Evolutionary conservation across 1,140 invertebrate species (phyloP).

Genomic region (Drosophila oshimai): DNA sequence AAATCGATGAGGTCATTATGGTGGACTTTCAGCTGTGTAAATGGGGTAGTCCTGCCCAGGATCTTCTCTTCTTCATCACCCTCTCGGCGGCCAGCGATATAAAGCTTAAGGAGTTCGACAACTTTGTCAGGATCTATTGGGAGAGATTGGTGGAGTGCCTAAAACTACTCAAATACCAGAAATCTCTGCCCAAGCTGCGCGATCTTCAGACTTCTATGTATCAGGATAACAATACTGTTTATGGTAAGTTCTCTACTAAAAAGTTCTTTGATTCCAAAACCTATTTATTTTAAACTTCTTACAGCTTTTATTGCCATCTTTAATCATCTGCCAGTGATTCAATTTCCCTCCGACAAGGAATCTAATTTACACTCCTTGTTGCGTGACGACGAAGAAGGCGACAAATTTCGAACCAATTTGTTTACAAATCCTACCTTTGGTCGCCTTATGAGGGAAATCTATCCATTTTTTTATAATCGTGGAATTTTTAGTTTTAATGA

Average conservation of each 20-base stretch:
- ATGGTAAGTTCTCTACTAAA: constrained; percentile 15
- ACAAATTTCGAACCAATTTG: constrained; percentile 16
- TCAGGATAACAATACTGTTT: constrained; percentile 51
- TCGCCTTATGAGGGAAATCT: constrained; percentile 28
- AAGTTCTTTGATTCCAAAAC: background rate
- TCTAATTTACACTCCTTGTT: constrained; percentile 19
- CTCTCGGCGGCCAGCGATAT: constrained; percentile 56
- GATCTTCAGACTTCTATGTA: constrained; percentile 72
- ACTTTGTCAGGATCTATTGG: constrained; percentile 62
- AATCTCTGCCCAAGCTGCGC: constrained; percentile 71
- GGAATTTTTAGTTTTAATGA: constrained; percentile 38
- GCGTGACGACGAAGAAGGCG: constrained; percentile 30
- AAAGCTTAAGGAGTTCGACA: constrained; percentile 55
- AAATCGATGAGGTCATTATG: constrained; percentile 65
- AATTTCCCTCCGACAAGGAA: constrained; percentile 40
- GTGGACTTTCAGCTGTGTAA: constrained; percentile 82
- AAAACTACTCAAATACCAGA: constrained; percentile 41
- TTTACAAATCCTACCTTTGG: constrained; percentile 28
- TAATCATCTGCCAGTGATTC: constrained; percentile 35
- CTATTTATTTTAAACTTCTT: background rate
- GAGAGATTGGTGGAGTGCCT: constrained; percentile 58
- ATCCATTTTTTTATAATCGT: constrained; percentile 43
- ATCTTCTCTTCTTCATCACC: constrained; percentile 78
- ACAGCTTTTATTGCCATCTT: constrained; percentile 40
- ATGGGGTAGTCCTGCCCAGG: constrained; percentile 77